These are phyloP conservation scores for Phyllopteryx taeniolatus DNA, from an alignment of 2,113 vertebrate genomes.

Conservation along the genomic window DNA sequence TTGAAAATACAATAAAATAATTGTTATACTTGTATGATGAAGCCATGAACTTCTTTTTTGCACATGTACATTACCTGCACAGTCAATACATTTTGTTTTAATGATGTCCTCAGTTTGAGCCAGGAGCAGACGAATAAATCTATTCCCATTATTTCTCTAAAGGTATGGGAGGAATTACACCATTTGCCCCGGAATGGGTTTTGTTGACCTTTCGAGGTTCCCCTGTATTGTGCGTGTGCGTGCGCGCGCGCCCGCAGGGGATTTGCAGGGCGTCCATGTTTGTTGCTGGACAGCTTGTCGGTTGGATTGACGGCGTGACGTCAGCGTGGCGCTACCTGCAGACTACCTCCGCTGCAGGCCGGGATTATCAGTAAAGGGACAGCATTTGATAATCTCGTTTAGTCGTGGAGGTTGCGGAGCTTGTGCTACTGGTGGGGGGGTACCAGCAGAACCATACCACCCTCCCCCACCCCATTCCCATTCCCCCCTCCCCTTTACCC, in stretches of 20 bases:
- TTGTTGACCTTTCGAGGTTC: too few relatives aligned
- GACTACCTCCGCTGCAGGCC: conserved; percentile 34
- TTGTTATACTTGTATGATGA: too few relatives aligned
- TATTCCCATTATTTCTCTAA: too few relatives aligned
- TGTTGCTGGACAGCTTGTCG: conserved; percentile 57
- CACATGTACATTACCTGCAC: too few relatives aligned
- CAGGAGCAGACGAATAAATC: too few relatives aligned
- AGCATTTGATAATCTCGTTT: conserved; percentile 71
- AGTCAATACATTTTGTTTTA: too few relatives aligned
- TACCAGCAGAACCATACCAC: background rate
- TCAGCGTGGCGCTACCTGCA: conserved; percentile 71
- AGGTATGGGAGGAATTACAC: background rate
- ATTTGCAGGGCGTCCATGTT: conserved; percentile 51
- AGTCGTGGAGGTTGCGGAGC: background rate
- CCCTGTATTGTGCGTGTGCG: too few relatives aligned
- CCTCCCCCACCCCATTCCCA: background rate
- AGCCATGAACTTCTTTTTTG: too few relatives aligned
- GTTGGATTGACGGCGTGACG: conserved; percentile 66
- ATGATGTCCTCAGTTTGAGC: too few relatives aligned
- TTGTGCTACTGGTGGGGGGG: conserved; percentile 32
- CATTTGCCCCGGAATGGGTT: background rate
- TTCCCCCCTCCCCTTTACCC: background rate
- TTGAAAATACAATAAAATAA: too few relatives aligned
- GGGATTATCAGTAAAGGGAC: conserved; percentile 70
- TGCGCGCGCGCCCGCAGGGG: conserved; percentile 28